These are phyloP conservation scores for Xestobium rufovillosum DNA, from an alignment of 2,888 invertebrate genomes.

Conservation along the genomic window DNA sequence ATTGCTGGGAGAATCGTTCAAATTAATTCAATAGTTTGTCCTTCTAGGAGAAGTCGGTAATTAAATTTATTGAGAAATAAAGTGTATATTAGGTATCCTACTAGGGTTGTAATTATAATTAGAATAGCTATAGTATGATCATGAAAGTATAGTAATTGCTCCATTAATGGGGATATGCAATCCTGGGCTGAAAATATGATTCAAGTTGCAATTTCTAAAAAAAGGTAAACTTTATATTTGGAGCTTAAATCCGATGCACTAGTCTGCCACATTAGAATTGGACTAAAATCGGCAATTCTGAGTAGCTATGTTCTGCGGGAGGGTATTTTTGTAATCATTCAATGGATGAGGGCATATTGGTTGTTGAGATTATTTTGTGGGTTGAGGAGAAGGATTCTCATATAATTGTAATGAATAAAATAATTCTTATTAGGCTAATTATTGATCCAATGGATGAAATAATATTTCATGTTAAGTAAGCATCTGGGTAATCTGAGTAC, in stretches of 20 bases:
- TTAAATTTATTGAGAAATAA: conserved; percentile 53
- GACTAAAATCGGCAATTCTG: conserved; percentile 52
- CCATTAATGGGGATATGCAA: too few species aligned
- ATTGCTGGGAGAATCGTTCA: conserved; percentile 57
- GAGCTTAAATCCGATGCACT: too few species aligned
- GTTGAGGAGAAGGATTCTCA: conserved; percentile 53
- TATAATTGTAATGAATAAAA: conserved; percentile 54
- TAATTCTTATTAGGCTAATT: conserved; percentile 52
- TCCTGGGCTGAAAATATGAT: too few species aligned
- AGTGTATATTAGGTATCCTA: conserved; percentile 50
- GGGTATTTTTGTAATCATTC: conserved; percentile 55
- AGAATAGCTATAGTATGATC: conserved; percentile 55
- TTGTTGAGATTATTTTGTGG: conserved; percentile 46
- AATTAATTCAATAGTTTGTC: conserved; percentile 56
- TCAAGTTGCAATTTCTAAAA: too few species aligned
- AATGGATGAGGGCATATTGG: conserved; percentile 51
- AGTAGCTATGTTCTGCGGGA: conserved; percentile 53
- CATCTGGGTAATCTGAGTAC: too few species aligned
- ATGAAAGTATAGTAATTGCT: conserved; percentile 59
- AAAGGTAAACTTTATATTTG: too few species aligned
- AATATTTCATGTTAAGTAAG: conserved; percentile 57
- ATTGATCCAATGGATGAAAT: conserved; percentile 59
- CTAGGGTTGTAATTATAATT: conserved; percentile 54
- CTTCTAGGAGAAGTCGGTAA: conserved; percentile 50
- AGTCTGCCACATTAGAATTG: too few species aligned